Evolutionary conservation across 2,797 vertebrate genomes (phyloP).

Genomic region (Pantherophis alleghaniensis): DNA sequence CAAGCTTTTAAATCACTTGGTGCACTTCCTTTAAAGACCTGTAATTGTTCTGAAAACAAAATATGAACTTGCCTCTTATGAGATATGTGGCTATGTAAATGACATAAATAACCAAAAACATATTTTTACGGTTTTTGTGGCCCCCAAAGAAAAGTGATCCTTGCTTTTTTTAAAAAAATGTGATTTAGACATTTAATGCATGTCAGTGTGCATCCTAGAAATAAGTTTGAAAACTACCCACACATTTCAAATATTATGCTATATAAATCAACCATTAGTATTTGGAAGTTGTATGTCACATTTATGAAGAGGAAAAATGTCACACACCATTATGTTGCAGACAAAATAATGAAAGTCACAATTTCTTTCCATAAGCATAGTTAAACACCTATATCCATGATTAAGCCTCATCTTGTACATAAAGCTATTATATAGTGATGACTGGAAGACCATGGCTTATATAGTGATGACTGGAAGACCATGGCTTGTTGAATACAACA

Average conservation of each 20-base stretch:
- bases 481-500: neutral
- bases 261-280: neutral
- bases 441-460: neutral
- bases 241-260: slow-evolving; percentile 36
- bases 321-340: neutral
- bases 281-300: slow-evolving; percentile 26
- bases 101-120: neutral
- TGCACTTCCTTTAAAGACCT: neutral
- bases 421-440: neutral
- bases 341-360: neutral
- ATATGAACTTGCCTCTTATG: neutral
- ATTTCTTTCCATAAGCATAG: neutral
- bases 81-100: neutral
- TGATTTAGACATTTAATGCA: neutral
- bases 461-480: neutral
- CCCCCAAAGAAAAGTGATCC: neutral
- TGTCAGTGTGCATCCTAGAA: neutral
- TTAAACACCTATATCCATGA: neutral
- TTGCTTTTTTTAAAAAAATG: neutral
- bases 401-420: neutral
- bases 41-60: neutral
- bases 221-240: slow-evolving; percentile 25
- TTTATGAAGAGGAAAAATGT: slow-evolving; percentile 29
- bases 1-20: neutral
- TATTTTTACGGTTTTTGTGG: neutral